Evolutionary conservation across 2,113 vertebrate genomes (phyloP).

Genomic region (Myiagra hebetior): DNA sequence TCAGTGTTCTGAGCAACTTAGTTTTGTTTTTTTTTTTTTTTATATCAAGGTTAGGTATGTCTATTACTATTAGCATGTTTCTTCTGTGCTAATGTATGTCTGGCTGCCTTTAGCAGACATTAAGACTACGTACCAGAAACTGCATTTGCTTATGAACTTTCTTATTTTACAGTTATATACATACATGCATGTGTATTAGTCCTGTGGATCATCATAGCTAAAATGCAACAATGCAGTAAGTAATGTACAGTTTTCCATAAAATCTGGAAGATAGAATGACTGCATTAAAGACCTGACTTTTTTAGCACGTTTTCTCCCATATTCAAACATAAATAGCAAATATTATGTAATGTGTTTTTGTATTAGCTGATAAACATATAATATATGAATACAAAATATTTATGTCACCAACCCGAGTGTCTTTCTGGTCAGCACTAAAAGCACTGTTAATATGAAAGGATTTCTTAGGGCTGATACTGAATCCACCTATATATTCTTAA

Average conservation of each 20-base stretch:
- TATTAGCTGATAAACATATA: not conserved
- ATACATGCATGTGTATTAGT: not conserved
- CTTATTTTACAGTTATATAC: not conserved
- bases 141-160: not conserved
- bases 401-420: not conserved
- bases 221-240: not conserved
- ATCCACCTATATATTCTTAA: not conserved
- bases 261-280: not conserved
- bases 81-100: not conserved
- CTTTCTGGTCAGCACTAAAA: not conserved
- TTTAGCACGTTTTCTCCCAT: rapidly evolving
- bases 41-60: not conserved
- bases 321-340: not conserved
- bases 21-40: not conserved
- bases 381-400: not conserved
- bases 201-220: not conserved
- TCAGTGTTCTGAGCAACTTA: not conserved
- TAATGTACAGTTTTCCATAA: not conserved
- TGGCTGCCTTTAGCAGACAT: not conserved
- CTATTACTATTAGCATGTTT: not conserved
- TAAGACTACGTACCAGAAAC: not conserved
- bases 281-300: not conserved
- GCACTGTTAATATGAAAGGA: not conserved
- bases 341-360: not conserved
- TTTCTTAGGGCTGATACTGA: not conserved